Percentiles rank a stretch among this genome's conserved stretches.
Conservation (phyloP, 92 coral and sea anemone genomes). For the Anthopleura xanthogrammica region DNA sequence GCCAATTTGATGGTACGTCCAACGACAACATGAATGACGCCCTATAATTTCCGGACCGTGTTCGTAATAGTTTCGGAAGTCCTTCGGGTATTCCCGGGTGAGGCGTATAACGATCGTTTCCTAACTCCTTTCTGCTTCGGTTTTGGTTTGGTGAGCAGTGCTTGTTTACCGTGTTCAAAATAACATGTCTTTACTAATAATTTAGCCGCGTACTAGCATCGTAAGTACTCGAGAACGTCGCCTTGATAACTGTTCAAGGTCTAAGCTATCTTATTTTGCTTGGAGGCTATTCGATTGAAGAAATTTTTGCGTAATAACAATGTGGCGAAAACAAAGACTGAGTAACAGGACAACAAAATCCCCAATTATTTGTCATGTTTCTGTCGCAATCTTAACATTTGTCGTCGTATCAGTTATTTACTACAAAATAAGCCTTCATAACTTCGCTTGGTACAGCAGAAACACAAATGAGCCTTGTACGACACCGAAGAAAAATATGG, state of each 20-base stretch:
- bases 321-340: conserved; percentile 25
- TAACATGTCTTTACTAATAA: neutral
- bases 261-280: neutral
- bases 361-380: conserved; percentile 18
- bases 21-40: no score
- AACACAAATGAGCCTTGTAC: conserved; percentile 49
- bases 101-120: neutral
- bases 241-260: neutral
- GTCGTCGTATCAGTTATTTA: conserved; percentile 48
- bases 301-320: neutral
- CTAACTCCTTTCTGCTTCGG: neutral
- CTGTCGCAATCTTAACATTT: conserved; percentile 12
- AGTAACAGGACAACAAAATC: neutral
- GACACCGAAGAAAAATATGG: conserved; percentile 53
- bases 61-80: neutral
- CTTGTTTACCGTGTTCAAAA: neutral
- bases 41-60: neutral
- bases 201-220: neutral
- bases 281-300: neutral
- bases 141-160: neutral
- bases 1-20: no score
- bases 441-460: conserved; percentile 74
- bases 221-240: neutral
- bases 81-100: neutral
- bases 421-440: conserved; percentile 67